phyloP scores from a whole-genome alignment of 2,888 invertebrate genomes.

The Rambutsinella grinnellia region DNA sequence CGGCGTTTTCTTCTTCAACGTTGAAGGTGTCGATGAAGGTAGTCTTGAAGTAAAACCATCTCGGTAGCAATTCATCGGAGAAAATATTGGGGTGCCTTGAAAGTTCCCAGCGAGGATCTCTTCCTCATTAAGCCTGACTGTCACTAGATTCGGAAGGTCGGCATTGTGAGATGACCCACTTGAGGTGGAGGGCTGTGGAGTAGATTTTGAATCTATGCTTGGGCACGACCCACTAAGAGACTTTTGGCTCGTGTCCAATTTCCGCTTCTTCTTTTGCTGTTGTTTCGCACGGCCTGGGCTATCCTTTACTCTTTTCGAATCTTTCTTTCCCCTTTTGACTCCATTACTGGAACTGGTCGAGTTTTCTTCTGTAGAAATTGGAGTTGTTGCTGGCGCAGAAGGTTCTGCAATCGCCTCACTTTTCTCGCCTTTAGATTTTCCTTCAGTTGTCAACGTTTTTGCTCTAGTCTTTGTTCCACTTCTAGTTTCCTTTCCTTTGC shows the following conservation, averaged over 20 bases:
- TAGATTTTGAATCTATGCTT: background rate
- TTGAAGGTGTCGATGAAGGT: slow-evolving; percentile 2
- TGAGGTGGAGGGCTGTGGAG: background rate
- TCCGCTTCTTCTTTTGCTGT: slow-evolving; percentile 50
- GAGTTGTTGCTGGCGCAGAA: slow-evolving; percentile 39
- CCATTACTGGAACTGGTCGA: slow-evolving; percentile 1
- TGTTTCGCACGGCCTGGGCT: slow-evolving; percentile 22
- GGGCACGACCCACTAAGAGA: background rate
- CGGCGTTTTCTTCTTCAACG: background rate
- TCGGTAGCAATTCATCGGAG: slow-evolving; percentile 24
- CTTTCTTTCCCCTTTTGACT: slow-evolving; percentile 44
- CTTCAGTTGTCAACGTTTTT: no score
- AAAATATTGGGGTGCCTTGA: slow-evolving; percentile 23
- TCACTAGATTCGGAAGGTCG: slow-evolving; percentile 35
- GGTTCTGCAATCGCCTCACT: no score
- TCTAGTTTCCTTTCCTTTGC: slow-evolving; percentile 26
- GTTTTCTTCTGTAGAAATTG: slow-evolving; percentile 24
- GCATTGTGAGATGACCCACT: slow-evolving; percentile 5
- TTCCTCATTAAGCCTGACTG: slow-evolving; percentile 37
- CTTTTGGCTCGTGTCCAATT: slow-evolving; percentile 44
- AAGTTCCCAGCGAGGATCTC: slow-evolving; percentile 22
- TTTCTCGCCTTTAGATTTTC: no score
- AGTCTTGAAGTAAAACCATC: slow-evolving; percentile 21
- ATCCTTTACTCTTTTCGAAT: slow-evolving; percentile 36
- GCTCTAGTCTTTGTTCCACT: no score